Conservation (phyloP, 2,113 vertebrate genomes). For the Fulmarus glacialis region DNA sequence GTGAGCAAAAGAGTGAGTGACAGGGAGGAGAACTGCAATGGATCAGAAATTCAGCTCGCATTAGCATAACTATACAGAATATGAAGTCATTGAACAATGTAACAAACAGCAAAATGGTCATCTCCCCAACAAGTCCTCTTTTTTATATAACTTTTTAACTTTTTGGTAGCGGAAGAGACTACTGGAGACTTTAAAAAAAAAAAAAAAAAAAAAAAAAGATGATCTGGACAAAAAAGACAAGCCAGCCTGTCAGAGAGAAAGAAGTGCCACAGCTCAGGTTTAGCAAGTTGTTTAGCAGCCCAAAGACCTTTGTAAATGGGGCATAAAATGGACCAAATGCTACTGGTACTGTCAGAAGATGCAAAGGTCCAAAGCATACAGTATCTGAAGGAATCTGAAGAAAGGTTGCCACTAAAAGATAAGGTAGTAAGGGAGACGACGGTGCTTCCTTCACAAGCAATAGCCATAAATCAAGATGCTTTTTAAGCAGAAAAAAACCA, state of each 20-base stretch:
- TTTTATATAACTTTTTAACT: not conserved
- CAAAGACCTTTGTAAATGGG: not conserved
- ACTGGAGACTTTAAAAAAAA: not conserved
- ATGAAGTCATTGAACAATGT: not conserved
- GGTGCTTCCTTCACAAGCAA: not conserved
- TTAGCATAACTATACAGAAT: not conserved
- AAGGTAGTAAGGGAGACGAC: not conserved
- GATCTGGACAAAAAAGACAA: not conserved
- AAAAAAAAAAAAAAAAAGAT: not conserved
- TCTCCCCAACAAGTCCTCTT: not conserved
- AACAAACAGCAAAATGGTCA: not conserved
- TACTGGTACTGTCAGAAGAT: not conserved
- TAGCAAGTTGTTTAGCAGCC: not conserved
- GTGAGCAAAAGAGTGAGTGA: not conserved
- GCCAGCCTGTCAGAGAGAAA: not conserved
- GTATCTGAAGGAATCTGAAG: not conserved
- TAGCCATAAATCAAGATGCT: not conserved
- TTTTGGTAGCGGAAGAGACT: not conserved
- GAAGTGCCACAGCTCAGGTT: not conserved
- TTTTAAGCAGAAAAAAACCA: not conserved
- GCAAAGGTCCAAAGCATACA: not conserved
- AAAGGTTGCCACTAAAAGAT: not conserved
- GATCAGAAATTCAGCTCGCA: conserved; percentile 30
- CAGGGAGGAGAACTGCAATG: not conserved
- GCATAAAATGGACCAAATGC: not conserved